A percentile compares a stretch with the other conserved stretches of the same genome.
Evolutionary conservation across 1,140 invertebrate species (phyloP).

Genomic region (Drosophila sproati): DNA sequence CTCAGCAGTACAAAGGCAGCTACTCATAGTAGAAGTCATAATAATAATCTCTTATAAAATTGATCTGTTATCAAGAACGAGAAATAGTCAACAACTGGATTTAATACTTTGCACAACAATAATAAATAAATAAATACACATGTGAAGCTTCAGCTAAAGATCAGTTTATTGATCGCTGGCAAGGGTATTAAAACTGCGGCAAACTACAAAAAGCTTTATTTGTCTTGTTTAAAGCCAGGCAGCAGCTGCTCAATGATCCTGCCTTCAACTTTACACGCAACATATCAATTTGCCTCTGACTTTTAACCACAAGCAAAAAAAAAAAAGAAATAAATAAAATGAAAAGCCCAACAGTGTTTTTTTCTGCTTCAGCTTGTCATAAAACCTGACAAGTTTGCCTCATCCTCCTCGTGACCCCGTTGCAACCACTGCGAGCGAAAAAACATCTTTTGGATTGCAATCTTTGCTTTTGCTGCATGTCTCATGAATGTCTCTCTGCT

Average conservation of each 20-base stretch:
- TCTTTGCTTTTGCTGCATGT: slow-evolving; percentile 31
- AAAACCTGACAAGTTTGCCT: slow-evolving; percentile 45
- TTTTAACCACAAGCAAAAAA: slow-evolving; percentile 29
- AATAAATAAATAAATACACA: too few relatives aligned
- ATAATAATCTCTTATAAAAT: too few relatives aligned
- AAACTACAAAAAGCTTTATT: background rate
- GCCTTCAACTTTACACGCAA: slow-evolving; percentile 17
- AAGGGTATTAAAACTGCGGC: background rate
- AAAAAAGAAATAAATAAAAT: slow-evolving; percentile 4
- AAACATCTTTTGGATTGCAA: slow-evolving; percentile 43
- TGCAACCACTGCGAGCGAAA: background rate
- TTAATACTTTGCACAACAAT: too few relatives aligned
- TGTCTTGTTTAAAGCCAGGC: background rate
- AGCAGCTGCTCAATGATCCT: slow-evolving; percentile 26
- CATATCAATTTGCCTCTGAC: slow-evolving; percentile 49
- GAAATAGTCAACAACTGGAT: too few relatives aligned
- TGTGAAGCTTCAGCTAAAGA: background rate
- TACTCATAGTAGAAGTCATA: too few relatives aligned
- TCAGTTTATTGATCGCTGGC: background rate
- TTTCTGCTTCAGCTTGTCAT: slow-evolving; percentile 34
- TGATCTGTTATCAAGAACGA: too few relatives aligned
- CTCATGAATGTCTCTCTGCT: background rate
- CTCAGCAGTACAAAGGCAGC: too few relatives aligned
- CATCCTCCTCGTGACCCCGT: background rate
- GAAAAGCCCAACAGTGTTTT: slow-evolving; percentile 20